Conservation (phyloP, 2,888 invertebrate genomes). For the Noctua fimbriata region DNA sequence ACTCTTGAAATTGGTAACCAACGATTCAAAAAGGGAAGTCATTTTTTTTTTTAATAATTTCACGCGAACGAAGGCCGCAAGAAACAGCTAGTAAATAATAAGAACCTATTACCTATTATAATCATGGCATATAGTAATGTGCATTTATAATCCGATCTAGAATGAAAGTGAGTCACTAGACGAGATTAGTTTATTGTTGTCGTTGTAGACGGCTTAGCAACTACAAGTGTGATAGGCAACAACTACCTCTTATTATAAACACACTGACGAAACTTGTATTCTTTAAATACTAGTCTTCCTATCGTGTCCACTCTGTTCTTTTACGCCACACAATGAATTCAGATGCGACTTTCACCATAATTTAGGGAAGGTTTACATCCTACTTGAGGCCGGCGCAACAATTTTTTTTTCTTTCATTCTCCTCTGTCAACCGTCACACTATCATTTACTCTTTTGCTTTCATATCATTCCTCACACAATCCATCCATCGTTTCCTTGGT, state of each 20-base stretch:
- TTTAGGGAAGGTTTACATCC: background rate
- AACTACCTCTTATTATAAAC: background rate
- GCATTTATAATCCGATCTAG: background rate
- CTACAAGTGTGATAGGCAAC: background rate
- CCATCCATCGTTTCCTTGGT: background rate
- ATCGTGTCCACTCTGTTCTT: background rate
- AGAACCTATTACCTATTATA: no score
- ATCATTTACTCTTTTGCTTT: background rate
- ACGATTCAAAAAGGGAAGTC: no score
- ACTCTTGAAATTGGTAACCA: no score
- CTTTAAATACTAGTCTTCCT: background rate
- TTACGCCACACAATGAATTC: background rate
- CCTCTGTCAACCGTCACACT: background rate
- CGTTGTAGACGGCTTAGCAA: background rate
- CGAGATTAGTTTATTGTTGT: constrained; percentile 14
- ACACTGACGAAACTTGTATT: background rate
- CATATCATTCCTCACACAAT: background rate
- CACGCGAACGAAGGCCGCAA: no score
- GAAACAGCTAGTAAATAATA: no score
- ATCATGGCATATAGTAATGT: no score
- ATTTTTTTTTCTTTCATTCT: background rate
- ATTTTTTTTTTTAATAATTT: no score
- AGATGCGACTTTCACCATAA: background rate
- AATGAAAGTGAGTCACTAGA: constrained; percentile 21
- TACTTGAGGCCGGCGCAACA: background rate